phyloP scores from a whole-genome alignment of 2,113 vertebrate genomes.

The Phylloscopus trochiloides region DNA sequence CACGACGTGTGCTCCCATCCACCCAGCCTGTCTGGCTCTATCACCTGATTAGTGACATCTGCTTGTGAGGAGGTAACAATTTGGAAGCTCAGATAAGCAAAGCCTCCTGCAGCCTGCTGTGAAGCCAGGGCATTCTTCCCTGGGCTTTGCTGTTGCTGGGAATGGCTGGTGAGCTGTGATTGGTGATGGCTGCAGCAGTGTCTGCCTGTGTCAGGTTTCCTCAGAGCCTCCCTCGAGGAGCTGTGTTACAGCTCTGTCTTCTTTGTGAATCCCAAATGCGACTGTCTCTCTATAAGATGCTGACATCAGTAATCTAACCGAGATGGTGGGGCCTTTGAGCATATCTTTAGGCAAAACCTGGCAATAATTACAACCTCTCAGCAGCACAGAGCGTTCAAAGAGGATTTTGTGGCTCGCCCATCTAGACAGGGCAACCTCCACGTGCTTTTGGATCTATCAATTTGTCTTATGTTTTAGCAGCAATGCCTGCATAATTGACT shows the following conservation, averaged over 20 bases:
- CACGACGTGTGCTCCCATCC: neutral
- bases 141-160: neutral
- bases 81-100: conserved; percentile 3
- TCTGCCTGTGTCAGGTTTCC: neutral
- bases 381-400: accelerated
- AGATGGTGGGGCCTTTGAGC: neutral
- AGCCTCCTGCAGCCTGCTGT: neutral
- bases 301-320: neutral
- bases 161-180: neutral
- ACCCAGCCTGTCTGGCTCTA: neutral
- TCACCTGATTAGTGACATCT: neutral
- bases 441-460: neutral
- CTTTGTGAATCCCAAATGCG: neutral
- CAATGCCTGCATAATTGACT: neutral
- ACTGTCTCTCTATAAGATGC: neutral
- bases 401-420: neutral
- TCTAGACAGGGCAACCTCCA: neutral
- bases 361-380: conserved; percentile 16
- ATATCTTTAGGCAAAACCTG: conserved; percentile 10
- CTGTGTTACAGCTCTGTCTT: neutral
- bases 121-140: neutral
- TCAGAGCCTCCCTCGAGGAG: neutral
- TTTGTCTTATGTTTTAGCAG: neutral
- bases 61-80: neutral
- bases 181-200: neutral